Conservation (phyloP, 2,797 vertebrate genomes). For the Malurus leucopterus region DNA sequence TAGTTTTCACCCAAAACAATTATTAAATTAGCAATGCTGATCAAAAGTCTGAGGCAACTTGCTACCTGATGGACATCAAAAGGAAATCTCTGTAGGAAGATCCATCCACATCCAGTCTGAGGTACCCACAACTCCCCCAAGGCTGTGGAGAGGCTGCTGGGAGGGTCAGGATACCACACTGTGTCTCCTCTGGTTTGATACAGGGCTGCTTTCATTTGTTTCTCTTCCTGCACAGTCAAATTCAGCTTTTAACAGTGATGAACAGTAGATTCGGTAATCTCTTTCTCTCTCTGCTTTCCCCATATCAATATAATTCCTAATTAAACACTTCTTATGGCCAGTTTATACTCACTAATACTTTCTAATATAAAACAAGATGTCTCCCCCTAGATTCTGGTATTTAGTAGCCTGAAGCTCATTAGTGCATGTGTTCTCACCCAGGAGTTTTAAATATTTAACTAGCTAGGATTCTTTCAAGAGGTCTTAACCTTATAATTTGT, state of each 20-base stretch:
- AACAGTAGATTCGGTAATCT: not conserved
- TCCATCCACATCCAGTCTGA: not conserved
- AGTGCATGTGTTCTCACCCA: conserved; percentile 64
- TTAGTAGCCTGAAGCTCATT: conserved; percentile 72
- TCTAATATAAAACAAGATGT: conserved; percentile 54
- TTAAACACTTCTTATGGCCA: conserved; percentile 29
- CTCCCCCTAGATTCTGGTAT: conserved; percentile 48
- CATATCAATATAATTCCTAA: conserved; percentile 29
- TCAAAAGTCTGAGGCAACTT: not conserved
- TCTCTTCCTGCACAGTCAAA: not conserved
- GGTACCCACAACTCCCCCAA: not conserved
- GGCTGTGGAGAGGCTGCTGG: not conserved
- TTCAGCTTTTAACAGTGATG: not conserved
- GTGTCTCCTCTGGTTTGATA: accelerated
- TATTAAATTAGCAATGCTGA: not conserved
- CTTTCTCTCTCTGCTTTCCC: not conserved
- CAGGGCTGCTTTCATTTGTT: not conserved
- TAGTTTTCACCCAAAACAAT: not conserved
- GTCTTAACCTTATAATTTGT: conserved; percentile 77
- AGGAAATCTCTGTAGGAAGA: not conserved
- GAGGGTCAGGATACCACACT: not conserved
- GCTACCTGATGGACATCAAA: not conserved
- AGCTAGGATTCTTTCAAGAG: conserved; percentile 70
- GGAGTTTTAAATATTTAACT: conserved; percentile 79
- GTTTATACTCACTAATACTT: conserved; percentile 36